phyloP scores from a whole-genome alignment of 2,888 invertebrate species.

The Tolmerus cingulatus region DNA sequence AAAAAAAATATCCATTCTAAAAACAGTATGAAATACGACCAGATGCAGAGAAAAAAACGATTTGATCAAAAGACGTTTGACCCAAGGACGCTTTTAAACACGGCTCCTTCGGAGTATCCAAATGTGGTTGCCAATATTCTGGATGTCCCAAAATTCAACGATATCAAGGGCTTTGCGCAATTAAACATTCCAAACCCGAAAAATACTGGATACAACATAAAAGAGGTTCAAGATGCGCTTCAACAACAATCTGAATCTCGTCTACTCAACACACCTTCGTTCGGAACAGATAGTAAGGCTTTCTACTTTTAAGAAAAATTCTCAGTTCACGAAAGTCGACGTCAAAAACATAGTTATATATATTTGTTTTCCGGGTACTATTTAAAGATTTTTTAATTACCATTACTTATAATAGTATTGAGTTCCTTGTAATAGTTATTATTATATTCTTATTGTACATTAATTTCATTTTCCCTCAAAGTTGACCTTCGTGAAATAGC shows the following conservation, averaged over 20 bases:
- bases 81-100: slow-evolving; percentile 26
- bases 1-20: background rate
- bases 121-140: slow-evolving; percentile 27
- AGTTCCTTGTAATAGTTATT: too few species aligned
- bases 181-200: background rate
- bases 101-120: slow-evolving; percentile 37
- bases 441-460: too few species aligned
- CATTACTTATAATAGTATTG: too few species aligned
- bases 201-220: background rate
- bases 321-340: too few species aligned
- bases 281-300: background rate
- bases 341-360: too few species aligned
- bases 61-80: slow-evolving; percentile 2
- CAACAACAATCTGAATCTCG: background rate
- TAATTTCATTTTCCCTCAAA: too few species aligned
- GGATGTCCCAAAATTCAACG: background rate
- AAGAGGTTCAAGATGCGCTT: slow-evolving; percentile 31
- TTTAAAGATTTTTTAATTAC: too few species aligned
- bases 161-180: background rate
- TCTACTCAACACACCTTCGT: background rate
- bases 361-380: too few species aligned
- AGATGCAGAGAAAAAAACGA: background rate
- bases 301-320: background rate
- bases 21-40: background rate
- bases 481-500: too few species aligned